These are phyloP conservation scores for Drosophila tristis DNA, from an alignment of 1,140 invertebrate genomes.

Conservation along the genomic window DNA sequence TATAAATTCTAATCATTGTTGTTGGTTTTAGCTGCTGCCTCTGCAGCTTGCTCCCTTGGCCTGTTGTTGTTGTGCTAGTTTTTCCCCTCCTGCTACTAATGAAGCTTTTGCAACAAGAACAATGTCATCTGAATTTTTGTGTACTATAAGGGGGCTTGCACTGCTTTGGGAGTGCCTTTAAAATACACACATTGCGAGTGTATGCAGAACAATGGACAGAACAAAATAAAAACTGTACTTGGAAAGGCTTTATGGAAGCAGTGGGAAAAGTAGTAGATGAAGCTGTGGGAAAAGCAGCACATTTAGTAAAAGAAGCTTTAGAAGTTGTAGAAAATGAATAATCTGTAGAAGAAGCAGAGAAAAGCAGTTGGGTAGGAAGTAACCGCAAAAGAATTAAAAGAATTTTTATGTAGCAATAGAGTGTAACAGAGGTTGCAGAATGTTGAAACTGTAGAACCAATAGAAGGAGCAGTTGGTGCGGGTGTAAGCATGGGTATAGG, in stretches of 20 bases:
- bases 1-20: conserved; percentile 44
- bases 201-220: conserved; percentile 16
- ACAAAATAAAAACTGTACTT: too few relatives aligned
- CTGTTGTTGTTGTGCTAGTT: background rate
- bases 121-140: conserved; percentile 38
- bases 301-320: too few relatives aligned
- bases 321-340: too few relatives aligned
- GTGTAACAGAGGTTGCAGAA: background rate
- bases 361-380: background rate
- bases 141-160: conserved; percentile 20
- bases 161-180: conserved; percentile 68
- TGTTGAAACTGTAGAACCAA: too few relatives aligned
- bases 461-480: too few relatives aligned
- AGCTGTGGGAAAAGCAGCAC: too few relatives aligned
- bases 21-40: conserved; percentile 15
- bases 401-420: background rate
- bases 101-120: conserved; percentile 42
- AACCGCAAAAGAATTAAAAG: too few relatives aligned
- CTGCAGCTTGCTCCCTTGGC: background rate
- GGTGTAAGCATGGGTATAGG: too few relatives aligned
- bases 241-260: too few relatives aligned
- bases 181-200: conserved; percentile 29
- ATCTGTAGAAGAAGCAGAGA: background rate
- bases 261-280: too few relatives aligned
- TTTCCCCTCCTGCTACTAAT: conserved; percentile 40